Evolutionary conservation across 2,888 invertebrate genomes (phyloP), one percentile per base, ranked within the genome.

Genomic region (Pherbina coryleti): DNA sequence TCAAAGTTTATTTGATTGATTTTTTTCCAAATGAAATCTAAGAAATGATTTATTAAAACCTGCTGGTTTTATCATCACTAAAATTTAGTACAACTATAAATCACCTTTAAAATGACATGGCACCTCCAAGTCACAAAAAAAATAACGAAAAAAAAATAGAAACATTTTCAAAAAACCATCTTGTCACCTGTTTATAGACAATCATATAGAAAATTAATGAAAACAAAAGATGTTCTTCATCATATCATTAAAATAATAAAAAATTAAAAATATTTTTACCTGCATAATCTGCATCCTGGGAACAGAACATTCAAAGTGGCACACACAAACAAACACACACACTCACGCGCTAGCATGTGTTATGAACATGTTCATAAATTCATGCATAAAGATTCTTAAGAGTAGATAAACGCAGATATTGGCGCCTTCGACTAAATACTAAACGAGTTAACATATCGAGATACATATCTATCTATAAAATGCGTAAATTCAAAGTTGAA

Each of bases 401-500:
- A 71, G 53, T 25, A 22, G 75, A 75, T 75, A 75, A 74, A 44
- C 53, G 66, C 37, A 31, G 67, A 66, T 67, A 66, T 75, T 62
- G 75, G 75, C 75, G 75, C 75, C 75, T 75, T 62, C 67, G 19
- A 66, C 55, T 66, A 66, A 75, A 62, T 67, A n/a, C 67, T 75
- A 75, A 75, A 75, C 75, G 75, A 75, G 66, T 75, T 75, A 75
- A 55, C 53, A 51, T 55, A 67, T 53, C 55, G 14, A 53, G 75
- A 75, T 75, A 75, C 22, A 28, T 51, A 67, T 66, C 75, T 53
- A 31, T 44, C 53, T 74, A 25, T 34, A 34, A 66, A 71, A 57
- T 34, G 25, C 34, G 55, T 71, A 22, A 22, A 37, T 60, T 57
- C 44, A 9, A 19, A 57, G 34, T 51, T 51, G 70, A 53, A 53